Conservation (phyloP, 2,888 invertebrate species). For the Dusona sp. region DNA sequence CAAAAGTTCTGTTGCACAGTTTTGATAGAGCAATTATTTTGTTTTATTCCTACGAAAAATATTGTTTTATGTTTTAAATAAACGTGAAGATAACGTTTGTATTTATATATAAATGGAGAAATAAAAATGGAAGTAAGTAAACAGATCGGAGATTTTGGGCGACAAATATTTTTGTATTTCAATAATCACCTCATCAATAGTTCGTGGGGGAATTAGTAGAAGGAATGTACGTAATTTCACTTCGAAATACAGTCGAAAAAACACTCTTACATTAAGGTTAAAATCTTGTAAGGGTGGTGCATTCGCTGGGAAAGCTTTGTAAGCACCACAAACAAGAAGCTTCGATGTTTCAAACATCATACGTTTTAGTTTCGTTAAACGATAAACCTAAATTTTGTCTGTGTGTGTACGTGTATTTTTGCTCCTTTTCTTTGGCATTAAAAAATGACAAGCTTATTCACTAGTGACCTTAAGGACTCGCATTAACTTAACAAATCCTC, state of each 20-base stretch:
- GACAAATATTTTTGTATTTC: slow-evolving; percentile 61
- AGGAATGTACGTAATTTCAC: slow-evolving; percentile 66
- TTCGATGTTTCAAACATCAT: slow-evolving; percentile 41
- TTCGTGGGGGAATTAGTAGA: slow-evolving; percentile 46
- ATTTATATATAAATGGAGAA: slow-evolving; percentile 36
- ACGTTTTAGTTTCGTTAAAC: slow-evolving; percentile 39
- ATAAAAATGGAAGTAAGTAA: slow-evolving; percentile 20
- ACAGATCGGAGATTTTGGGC: slow-evolving; percentile 2
- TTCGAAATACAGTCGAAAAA: slow-evolving; percentile 64
- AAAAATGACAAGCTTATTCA: slow-evolving; percentile 56
- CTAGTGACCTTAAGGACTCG: slow-evolving; percentile 33
- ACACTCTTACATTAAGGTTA: slow-evolving; percentile 33
- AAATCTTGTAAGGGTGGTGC: slow-evolving; percentile 44
- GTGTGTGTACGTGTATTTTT: slow-evolving; percentile 13
- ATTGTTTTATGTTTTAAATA: not conserved
- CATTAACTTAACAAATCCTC: slow-evolving; percentile 26
- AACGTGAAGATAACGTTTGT: slow-evolving; percentile 1
- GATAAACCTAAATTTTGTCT: slow-evolving; percentile 44
- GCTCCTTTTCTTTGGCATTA: slow-evolving; percentile 48
- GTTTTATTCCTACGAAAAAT: not conserved
- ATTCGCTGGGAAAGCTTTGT: slow-evolving; percentile 40
- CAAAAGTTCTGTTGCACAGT: not conserved
- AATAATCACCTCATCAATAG: slow-evolving; percentile 53
- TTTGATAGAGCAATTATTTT: not conserved
- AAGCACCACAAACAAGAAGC: slow-evolving; percentile 60